phyloP scores from a whole-genome alignment of 2,888 invertebrate species.

The Phlogophora meticulosa region DNA sequence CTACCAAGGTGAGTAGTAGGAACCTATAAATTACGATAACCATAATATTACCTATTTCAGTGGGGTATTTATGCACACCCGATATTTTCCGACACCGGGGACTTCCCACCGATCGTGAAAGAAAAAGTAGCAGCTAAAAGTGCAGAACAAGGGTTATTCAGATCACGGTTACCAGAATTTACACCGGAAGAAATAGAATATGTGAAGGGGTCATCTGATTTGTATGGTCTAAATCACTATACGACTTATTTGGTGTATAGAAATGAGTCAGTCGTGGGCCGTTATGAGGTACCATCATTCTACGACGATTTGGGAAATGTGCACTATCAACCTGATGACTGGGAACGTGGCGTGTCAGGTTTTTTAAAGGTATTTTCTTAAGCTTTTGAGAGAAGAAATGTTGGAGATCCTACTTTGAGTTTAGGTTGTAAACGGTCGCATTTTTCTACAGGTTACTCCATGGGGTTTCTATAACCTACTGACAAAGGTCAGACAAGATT shows the following conservation, averaged over 20 bases:
- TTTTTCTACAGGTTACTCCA: constrained; percentile 82
- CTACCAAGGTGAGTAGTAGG: no score
- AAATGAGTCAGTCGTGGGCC: constrained; percentile 68
- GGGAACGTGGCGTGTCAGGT: constrained; percentile 31
- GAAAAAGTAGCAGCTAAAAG: constrained; percentile 90
- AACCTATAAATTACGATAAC: no score
- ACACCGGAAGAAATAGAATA: constrained; percentile 91
- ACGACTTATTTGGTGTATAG: constrained; percentile 85
- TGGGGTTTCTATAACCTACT: constrained; percentile 90
- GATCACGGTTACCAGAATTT: constrained; percentile 91
- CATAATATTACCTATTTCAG: constrained; percentile 71
- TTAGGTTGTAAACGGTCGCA: background rate
- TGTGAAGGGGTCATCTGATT: constrained; percentile 92
- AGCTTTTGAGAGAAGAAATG: background rate
- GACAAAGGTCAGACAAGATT: constrained; percentile 83
- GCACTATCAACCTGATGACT: constrained; percentile 41
- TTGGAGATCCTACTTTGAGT: background rate
- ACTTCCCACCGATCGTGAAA: constrained; percentile 92
- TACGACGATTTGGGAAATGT: constrained; percentile 68
- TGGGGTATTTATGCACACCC: constrained; percentile 92
- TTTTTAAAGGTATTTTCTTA: constrained; percentile 44
- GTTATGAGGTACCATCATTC: constrained; percentile 66
- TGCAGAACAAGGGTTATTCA: constrained; percentile 88
- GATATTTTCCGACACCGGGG: constrained; percentile 91
- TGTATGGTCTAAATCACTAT: constrained; percentile 94